Conservation (phyloP, 2,113 vertebrate genomes). For the Pleuronectes platessa region DNA sequence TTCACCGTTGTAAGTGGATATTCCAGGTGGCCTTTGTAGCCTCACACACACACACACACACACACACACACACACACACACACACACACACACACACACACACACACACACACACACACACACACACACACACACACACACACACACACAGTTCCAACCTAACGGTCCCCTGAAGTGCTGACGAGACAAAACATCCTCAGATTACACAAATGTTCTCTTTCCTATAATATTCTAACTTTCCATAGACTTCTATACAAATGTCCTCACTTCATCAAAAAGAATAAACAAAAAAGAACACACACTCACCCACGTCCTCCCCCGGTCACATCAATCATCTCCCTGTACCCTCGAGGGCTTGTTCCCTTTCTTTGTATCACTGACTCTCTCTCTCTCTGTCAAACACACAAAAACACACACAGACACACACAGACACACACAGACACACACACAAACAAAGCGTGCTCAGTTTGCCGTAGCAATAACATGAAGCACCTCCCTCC, state of each 20-base stretch:
- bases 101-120: neutral
- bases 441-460: slow-evolving; percentile 19
- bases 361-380: slow-evolving; percentile 13
- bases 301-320: neutral
- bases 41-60: neutral
- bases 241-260: too few relatives aligned
- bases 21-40: slow-evolving; percentile 66
- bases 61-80: neutral
- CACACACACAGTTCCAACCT: neutral
- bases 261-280: neutral
- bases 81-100: neutral
- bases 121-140: neutral
- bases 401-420: slow-evolving; percentile 25
- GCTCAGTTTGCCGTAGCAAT: slow-evolving; percentile 31
- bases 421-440: slow-evolving; percentile 14
- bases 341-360: neutral
- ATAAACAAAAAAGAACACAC: neutral
- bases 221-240: too few relatives aligned
- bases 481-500: slow-evolving; percentile 25
- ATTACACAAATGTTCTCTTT: too few relatives aligned
- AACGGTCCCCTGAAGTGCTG: too few relatives aligned
- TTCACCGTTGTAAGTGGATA: slow-evolving; percentile 86
- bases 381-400: neutral
- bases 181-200: too few relatives aligned
- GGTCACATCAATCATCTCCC: slow-evolving; percentile 12